A percentile compares a stretch with the other conserved stretches of the same genome.
phyloP scores from a whole-genome alignment of 2,113 vertebrate genomes.

The Heptranchias perlo region DNA sequence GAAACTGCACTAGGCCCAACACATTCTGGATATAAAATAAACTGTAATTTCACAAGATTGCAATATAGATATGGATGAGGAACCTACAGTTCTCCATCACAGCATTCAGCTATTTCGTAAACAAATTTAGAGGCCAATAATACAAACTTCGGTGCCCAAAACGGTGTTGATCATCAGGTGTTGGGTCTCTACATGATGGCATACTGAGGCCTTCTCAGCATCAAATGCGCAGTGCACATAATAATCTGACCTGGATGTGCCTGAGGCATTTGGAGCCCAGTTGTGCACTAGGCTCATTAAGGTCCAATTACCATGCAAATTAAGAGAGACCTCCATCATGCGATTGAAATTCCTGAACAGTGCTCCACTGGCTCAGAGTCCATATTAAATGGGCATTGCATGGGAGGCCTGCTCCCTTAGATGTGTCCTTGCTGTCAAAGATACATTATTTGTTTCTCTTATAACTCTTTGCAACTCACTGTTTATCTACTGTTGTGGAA shows the following conservation, averaged over 20 bases:
- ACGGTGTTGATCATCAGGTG: neutral
- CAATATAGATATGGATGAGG: too few relatives aligned
- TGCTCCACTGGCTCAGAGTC: neutral
- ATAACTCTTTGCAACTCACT: neutral
- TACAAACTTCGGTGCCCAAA: neutral
- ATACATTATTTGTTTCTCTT: neutral
- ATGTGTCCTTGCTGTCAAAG: neutral
- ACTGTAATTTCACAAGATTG: neutral
- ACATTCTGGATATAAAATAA: neutral
- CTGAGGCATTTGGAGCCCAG: neutral
- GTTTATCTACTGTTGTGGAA: too few relatives aligned
- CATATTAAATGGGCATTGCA: neutral
- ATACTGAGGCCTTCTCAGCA: neutral
- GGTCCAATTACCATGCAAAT: neutral
- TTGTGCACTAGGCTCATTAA: neutral
- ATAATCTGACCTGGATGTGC: neutral
- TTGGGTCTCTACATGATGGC: neutral
- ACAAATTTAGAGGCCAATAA: neutral
- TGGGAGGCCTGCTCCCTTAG: neutral
- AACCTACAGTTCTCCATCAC: neutral
- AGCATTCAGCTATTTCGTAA: neutral
- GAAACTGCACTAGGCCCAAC: neutral
- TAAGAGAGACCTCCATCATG: neutral
- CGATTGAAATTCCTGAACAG: neutral
- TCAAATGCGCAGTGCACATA: neutral